phyloP scores from a whole-genome alignment of 2,113 vertebrate species.

The Butastur rufipennis region DNA sequence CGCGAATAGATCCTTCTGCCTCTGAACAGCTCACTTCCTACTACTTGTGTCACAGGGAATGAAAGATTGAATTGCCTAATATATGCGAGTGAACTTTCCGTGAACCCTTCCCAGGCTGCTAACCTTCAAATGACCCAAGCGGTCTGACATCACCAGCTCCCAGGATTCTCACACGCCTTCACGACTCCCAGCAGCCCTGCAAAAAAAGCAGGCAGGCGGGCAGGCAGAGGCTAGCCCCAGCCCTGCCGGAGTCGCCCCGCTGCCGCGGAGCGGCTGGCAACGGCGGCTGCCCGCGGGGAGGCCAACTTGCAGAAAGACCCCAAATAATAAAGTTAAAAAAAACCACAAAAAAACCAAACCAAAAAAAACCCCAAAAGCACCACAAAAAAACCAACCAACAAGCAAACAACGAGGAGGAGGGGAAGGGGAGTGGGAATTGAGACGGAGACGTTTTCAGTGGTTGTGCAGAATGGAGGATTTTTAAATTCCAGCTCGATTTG shows the following conservation, averaged over 20 bases:
- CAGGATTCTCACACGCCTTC: conserved; percentile 83
- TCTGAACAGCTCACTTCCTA: conserved; percentile 91
- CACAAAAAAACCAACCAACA: too few relatives aligned
- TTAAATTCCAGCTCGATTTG: not conserved
- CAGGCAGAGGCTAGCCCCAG: not conserved
- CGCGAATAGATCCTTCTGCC: conserved; percentile 85
- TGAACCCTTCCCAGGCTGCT: conserved; percentile 98
- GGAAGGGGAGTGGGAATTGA: not conserved
- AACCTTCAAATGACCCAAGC: conserved; percentile 99
- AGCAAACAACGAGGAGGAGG: not conserved
- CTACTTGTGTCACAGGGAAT: conserved; percentile 93
- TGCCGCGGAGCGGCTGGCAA: not conserved
- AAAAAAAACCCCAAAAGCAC: too few relatives aligned
- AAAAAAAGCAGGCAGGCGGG: conserved; percentile 56
- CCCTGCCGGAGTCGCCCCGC: not conserved
- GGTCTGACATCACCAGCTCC: conserved; percentile 93
- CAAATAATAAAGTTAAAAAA: not conserved
- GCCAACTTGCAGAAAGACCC: not conserved
- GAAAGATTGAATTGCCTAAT: conserved; percentile 99
- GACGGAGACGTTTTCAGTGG: not conserved
- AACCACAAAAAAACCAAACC: too few relatives aligned
- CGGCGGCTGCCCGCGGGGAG: not conserved
- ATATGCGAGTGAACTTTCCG: conserved; percentile 98
- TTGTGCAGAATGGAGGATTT: not conserved
- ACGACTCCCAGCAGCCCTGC: conserved; percentile 78